These are phyloP conservation scores for Escarpia spicata DNA, from an alignment of 2,888 invertebrate genomes.

Conservation along the genomic window DNA sequence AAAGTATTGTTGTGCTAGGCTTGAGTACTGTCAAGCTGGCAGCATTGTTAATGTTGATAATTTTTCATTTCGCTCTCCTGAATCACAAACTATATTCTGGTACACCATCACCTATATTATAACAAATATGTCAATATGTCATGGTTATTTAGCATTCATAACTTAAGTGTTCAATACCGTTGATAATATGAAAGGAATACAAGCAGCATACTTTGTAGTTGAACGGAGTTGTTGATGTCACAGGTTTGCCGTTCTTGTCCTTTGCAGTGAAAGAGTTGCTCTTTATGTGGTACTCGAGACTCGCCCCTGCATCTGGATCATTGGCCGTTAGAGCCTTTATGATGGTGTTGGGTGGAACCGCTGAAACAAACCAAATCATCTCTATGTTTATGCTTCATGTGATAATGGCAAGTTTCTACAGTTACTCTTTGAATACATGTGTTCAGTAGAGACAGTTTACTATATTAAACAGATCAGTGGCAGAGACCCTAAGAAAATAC, in stretches of 20 bases:
- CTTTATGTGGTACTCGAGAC: conserved; percentile 35
- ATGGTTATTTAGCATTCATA: too few species aligned
- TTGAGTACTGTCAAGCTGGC: too few species aligned
- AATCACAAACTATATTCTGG: too few species aligned
- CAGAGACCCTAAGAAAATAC: background rate
- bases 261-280: conserved; percentile 73
- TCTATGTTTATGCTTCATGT: background rate
- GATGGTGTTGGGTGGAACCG: conserved; percentile 21
- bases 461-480: background rate
- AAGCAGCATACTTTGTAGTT: conserved; percentile 29
- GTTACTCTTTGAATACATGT: background rate
- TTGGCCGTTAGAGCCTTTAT: conserved; percentile 66
- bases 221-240: conserved; percentile 21
- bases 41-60: too few species aligned
- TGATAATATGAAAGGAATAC: too few species aligned
- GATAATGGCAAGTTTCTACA: background rate
- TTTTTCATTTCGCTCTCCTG: too few species aligned
- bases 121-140: too few species aligned
- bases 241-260: conserved; percentile 78
- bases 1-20: too few species aligned
- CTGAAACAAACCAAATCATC: conserved; percentile 21
- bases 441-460: background rate
- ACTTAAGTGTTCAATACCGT: too few species aligned
- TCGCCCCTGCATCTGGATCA: conserved; percentile 33
- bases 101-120: too few species aligned